Evolutionary conservation across 1,140 invertebrate species (phyloP).

Genomic region (Watersipora subatra): DNA sequence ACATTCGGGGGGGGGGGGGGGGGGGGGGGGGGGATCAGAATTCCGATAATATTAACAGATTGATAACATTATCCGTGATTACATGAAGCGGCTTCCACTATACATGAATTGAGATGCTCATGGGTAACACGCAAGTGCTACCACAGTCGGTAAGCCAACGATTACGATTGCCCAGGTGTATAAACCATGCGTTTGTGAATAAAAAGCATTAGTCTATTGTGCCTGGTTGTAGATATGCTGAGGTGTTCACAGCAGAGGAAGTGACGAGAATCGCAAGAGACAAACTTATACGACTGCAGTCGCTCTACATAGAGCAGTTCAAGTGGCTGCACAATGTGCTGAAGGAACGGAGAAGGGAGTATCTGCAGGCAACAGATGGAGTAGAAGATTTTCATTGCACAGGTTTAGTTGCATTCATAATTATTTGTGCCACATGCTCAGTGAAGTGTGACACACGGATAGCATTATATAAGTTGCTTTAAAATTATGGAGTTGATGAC

Average conservation of each 20-base stretch:
- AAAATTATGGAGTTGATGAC: too few species aligned
- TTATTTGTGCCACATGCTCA: constrained; percentile 18
- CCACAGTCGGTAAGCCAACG: too few species aligned
- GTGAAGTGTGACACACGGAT: not conserved
- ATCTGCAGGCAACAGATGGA: constrained; percentile 55
- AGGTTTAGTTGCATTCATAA: constrained; percentile 14
- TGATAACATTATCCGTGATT: too few species aligned
- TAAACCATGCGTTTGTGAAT: too few species aligned
- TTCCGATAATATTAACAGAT: too few species aligned
- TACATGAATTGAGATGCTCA: too few species aligned
- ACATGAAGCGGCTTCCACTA: too few species aligned
- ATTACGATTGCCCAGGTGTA: too few species aligned
- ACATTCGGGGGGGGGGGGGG: too few species aligned
- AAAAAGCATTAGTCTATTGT: too few species aligned
- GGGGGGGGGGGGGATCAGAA: too few species aligned
- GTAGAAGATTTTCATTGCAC: constrained; percentile 68
- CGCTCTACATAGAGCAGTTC: constrained; percentile 69
- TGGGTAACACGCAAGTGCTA: too few species aligned
- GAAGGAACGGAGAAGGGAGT: constrained; percentile 57
- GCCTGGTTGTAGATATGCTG: constrained; percentile 60
- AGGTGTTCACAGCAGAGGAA: constrained; percentile 73
- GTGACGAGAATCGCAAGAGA: constrained; percentile 60
- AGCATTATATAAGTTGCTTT: not conserved
- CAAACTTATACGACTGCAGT: constrained; percentile 62
- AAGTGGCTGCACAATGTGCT: constrained; percentile 57